Base-by-base conservation (phyloP, 2,888 invertebrate species). In the Gymnocheta viridis region DNA sequence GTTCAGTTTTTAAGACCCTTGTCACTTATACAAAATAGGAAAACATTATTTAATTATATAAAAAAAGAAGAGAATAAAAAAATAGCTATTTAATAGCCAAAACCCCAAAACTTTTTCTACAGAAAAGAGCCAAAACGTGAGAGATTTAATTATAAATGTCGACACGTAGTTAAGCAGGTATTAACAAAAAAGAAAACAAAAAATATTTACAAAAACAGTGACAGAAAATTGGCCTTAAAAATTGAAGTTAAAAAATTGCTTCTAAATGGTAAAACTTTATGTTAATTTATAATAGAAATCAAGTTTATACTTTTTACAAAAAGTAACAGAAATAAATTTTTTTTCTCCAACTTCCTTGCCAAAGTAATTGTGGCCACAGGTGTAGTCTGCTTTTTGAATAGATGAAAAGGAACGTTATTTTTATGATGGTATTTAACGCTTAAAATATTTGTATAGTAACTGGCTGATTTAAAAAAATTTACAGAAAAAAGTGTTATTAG, bases 331-430 rank as follows among this genome's bases (percentile, higher is more conserved):
- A 70, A 54, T 47, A 17, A 17, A 38, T 17, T 24, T 72, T 32
- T 80, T 66, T 70, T 19, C 7, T 10, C 41, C 10, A 32, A 64
- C 38, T 64, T 74, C 41, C 80, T 73, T 67, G 70, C 74, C 44
- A 27, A 62, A 56, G 70, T 91, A 89, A 90, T 90, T 91, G 91
- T 89, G 91, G 90, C 89, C 90, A 87, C 90, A 90, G 90, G 90
- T 90, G 90, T 87, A 83, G 89, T 86, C 87, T 85, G 86, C 22
- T 32, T 60, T 32, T 44, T 86, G 77, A 82, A 84, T 49, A 47
- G 44, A 67, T 14, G 17, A 51, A 89, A 67, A 67, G 70, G 29
- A 72, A 67, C 54, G 12, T 80, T 83, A 80, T 91, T 90, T 90
- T 90, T 90, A 90, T 90, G 88, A 89, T 87, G 82, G 82, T 81